Conservation (phyloP, 2,797 vertebrate genomes). For the Leucoraja ocellata region DNA sequence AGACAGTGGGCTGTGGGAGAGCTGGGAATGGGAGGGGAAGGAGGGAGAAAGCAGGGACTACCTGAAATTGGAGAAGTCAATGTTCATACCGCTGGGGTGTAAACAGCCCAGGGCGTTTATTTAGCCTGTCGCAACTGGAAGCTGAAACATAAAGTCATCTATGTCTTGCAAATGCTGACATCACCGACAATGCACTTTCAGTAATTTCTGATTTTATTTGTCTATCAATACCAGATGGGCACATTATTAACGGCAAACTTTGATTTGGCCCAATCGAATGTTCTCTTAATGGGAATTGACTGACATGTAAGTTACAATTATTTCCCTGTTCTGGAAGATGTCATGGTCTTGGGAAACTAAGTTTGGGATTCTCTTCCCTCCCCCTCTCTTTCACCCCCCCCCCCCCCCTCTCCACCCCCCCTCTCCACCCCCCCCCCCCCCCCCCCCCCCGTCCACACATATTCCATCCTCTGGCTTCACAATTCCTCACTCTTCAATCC, state of each 20-base stretch:
- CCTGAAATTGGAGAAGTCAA: too few relatives aligned
- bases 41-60: background rate
- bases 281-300: background rate
- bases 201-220: background rate
- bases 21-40: too few relatives aligned
- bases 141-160: background rate
- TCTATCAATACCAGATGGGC: background rate
- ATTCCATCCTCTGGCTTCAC: too few relatives aligned
- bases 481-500: too few relatives aligned
- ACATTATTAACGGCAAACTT: background rate
- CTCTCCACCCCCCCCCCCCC: background rate
- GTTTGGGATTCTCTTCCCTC: background rate
- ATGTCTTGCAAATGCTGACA: background rate
- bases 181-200: background rate
- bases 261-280: background rate
- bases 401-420: too few relatives aligned
- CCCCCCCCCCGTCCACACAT: background rate
- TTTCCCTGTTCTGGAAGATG: background rate
- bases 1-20: too few relatives aligned
- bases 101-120: background rate
- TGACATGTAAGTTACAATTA: background rate
- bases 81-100: too few relatives aligned
- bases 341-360: background rate
- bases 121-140: background rate
- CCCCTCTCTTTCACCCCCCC: too few relatives aligned